Evolutionary conservation across 2,113 vertebrate species (phyloP).

Genomic region (Ophthalmolycus amberensis): DNA sequence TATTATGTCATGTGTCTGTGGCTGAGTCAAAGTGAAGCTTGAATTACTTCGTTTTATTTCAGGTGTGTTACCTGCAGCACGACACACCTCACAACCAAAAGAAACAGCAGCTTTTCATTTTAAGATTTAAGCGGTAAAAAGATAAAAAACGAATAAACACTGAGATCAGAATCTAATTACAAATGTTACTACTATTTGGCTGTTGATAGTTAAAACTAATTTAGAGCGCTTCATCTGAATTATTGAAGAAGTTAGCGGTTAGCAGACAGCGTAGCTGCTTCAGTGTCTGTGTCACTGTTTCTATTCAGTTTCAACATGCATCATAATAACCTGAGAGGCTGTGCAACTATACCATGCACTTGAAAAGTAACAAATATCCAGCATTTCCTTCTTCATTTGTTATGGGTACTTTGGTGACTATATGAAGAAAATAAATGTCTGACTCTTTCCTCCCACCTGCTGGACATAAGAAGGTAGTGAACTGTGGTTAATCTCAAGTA

Average conservation of each 20-base stretch:
- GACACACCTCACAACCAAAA: neutral
- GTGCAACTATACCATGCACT: neutral
- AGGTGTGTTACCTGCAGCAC: neutral
- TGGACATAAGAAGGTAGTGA: constrained; percentile 48
- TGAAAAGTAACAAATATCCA: neutral
- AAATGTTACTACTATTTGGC: neutral
- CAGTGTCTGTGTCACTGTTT: neutral
- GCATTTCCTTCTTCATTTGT: neutral
- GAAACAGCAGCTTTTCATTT: neutral
- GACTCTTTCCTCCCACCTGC: constrained; percentile 51
- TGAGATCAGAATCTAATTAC: neutral
- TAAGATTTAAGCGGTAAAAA: neutral
- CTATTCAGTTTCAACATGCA: neutral
- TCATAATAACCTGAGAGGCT: neutral
- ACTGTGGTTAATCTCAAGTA: neutral
- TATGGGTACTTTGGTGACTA: neutral
- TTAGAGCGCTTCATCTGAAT: neutral
- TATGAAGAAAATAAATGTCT: neutral
- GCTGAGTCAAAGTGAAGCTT: neutral
- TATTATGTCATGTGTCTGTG: neutral
- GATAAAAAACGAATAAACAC: neutral
- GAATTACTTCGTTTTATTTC: neutral
- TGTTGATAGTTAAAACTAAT: neutral
- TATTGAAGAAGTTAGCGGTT: neutral
- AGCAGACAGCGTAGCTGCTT: neutral